Evolutionary conservation across 2,797 vertebrate species (phyloP), one percentile per base, ranked within the genome.

Genomic region (Molossus molossus): DNA sequence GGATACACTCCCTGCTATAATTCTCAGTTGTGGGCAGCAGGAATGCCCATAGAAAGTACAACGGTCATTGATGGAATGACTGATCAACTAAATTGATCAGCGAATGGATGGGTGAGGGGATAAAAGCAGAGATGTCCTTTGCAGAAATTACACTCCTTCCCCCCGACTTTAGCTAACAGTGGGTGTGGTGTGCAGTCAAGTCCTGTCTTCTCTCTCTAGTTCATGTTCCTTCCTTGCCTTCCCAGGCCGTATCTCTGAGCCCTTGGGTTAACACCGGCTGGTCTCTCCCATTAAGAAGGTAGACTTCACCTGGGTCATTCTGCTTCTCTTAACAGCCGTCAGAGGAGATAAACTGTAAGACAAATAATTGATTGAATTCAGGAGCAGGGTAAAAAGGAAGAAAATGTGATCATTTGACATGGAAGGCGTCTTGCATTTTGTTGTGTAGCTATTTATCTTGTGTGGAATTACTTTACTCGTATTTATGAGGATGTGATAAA

Each of bases 1-100:
- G 33, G 40, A 27, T 23, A 53, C 10, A 40, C 15, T 55, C 50
- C 48, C 72, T 67, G 33, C 45, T 67, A 8, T 11, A 57, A 37
- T 91, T 90, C 90, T 95, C 82, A 77, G 48, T 89, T 83, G 29
- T 21, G 65, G 37, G 40, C 3, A 75, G n/a, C 57, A 6, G 70
- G 67, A 82, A n/a, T 82, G 29, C 13, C 23, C 50, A 55, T 10
- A 58, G 83, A 65, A 94, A 89, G 58, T n/a, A 55, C 37, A 21
- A 86, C 14, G 4, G 29, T 17, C 76, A 45, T 75, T 81, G 58
- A 33, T 18, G 77, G 45, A 69, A 37, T 64, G 69, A 55, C 6
- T 20, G 21, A 84, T 60, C 23, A 40, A 29, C 15, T 45, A 76
- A 87, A 84, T 11, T 13, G 72, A 69, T 90, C 29, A 4, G 10